These are phyloP conservation scores for Holothuria scabra DNA, from an alignment of 53 echinoderm and acorn worm genomes.

Conservation along the genomic window DNA sequence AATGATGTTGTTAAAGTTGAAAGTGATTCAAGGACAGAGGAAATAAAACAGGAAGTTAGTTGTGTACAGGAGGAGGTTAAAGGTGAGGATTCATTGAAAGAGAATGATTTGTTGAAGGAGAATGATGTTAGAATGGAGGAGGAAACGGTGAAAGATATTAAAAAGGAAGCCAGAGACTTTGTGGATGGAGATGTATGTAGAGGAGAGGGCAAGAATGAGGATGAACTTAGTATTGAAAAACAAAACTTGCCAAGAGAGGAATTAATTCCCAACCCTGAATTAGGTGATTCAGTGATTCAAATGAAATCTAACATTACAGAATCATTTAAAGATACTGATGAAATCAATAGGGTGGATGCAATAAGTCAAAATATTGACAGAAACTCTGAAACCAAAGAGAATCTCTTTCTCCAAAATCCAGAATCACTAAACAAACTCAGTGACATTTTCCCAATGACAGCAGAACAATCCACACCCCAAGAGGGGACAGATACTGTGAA, in stretches of 20 bases:
- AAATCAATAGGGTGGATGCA: conserved; percentile 46
- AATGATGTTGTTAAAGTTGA: conserved; percentile 28
- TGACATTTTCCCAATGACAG: background rate
- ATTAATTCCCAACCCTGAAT: conserved; percentile 18
- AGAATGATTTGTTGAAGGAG: conserved; percentile 46
- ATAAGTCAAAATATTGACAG: conserved; percentile 31
- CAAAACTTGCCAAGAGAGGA: conserved; percentile 33
- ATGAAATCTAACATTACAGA: background rate
- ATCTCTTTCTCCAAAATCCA: conserved; percentile 48
- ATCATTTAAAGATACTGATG: background rate
- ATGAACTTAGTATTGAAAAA: background rate
- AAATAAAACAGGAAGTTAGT: conserved; percentile 45
- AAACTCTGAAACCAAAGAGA: conserved; percentile 53
- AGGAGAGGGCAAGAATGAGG: background rate
- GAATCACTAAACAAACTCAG: conserved; percentile 34
- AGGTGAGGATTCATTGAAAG: conserved; percentile 51
- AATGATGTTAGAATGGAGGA: conserved; percentile 34
- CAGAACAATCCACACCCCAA: background rate
- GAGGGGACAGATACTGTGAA: too few relatives aligned
- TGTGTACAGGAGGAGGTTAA: conserved; percentile 39
- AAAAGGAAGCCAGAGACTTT: background rate
- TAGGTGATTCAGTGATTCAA: background rate
- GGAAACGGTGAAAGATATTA: background rate
- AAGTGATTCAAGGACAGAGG: conserved; percentile 17
- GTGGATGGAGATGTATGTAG: conserved; percentile 5